These are phyloP conservation scores for Pteronura brasiliensis DNA, from an alignment of 2,113 vertebrate genomes.

Conservation along the genomic window DNA sequence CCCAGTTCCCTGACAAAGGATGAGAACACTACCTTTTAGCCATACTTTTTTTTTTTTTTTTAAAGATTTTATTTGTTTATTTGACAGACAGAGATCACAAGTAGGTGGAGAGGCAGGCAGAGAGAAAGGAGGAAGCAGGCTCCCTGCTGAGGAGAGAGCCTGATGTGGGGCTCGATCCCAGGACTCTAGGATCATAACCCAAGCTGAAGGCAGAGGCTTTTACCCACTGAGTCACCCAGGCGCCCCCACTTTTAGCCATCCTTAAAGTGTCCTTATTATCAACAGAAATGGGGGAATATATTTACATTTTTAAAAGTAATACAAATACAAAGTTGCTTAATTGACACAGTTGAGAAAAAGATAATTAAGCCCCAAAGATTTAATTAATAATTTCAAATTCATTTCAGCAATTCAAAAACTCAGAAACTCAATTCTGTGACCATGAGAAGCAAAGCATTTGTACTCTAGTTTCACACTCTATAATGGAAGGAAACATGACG, in stretches of 20 bases:
- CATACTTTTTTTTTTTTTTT: not conserved
- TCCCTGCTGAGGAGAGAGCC: too few species aligned
- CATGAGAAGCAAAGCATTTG: not conserved
- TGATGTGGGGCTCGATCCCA: too few species aligned
- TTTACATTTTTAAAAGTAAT: not conserved
- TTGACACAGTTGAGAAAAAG: conserved; percentile 30
- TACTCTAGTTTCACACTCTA: not conserved
- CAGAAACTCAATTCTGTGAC: not conserved
- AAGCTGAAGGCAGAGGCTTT: too few species aligned
- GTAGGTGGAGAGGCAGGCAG: too few species aligned
- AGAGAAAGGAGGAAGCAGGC: too few species aligned
- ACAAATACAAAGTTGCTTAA: not conserved
- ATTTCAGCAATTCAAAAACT: conserved; percentile 32
- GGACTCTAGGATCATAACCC: too few species aligned
- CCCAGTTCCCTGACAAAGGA: conserved; percentile 92
- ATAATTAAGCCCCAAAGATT: not conserved
- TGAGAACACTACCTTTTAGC: not conserved
- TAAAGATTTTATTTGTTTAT: too few species aligned
- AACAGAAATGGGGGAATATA: not conserved
- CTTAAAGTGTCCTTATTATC: not conserved
- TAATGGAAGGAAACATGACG: not conserved
- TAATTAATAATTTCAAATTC: conserved; percentile 22
- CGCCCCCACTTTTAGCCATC: not conserved
- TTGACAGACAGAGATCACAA: too few species aligned
- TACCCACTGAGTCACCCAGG: too few species aligned